These are phyloP conservation scores for Fregata magnificens DNA, from an alignment of 2,113 vertebrate species.

Conservation along the genomic window DNA sequence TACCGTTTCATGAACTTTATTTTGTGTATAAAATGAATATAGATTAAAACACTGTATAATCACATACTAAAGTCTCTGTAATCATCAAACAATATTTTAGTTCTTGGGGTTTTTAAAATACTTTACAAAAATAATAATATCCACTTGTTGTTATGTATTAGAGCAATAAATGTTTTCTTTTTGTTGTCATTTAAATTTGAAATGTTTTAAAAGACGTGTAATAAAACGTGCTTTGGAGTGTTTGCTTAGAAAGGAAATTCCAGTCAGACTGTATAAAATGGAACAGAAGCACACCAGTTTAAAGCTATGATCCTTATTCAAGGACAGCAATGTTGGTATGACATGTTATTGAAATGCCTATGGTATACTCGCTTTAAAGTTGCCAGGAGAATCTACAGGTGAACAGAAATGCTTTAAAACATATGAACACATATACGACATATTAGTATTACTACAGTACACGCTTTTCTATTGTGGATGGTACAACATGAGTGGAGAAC, in stretches of 20 bases:
- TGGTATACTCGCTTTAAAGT: fast-evolving
- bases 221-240: constrained; percentile 19
- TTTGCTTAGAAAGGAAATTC: neutral
- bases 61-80: constrained; percentile 52
- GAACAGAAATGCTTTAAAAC: neutral
- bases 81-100: constrained; percentile 53
- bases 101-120: constrained; percentile 33
- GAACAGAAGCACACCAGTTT: neutral
- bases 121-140: constrained; percentile 31
- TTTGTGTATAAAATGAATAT: constrained; percentile 54
- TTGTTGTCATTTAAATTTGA: constrained; percentile 40
- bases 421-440: neutral
- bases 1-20: constrained; percentile 23
- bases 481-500: neutral
- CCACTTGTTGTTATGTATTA: constrained; percentile 32
- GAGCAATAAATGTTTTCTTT: constrained; percentile 67
- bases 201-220: constrained; percentile 24
- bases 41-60: constrained; percentile 52
- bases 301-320: neutral
- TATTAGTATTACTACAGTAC: neutral
- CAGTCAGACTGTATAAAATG: neutral
- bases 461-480: neutral
- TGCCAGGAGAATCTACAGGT: neutral
- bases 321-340: neutral
- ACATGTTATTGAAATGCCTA: neutral